Evolutionary conservation across 2,888 invertebrate species (phyloP), one percentile per base, ranked within the genome.

Genomic region (Auanema freiburgensis): DNA sequence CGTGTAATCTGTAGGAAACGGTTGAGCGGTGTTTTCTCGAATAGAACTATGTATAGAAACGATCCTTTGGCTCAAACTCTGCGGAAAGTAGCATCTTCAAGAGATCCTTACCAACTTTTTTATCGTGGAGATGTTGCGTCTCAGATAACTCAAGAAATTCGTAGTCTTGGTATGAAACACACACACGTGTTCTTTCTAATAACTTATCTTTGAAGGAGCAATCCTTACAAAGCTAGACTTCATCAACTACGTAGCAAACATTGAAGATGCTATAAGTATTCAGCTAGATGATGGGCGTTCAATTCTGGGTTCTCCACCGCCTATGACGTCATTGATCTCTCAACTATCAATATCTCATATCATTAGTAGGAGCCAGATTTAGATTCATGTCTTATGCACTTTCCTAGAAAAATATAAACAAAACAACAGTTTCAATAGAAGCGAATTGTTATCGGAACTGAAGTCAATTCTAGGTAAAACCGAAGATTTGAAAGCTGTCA

Each of bases 81-180:
- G 16, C 57, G 62, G 12, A 46, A 43, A 10, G 33, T 62, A 18
- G 62, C 62, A 3, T 42, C 25, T 16, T 62, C 62, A 1, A 23
- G 57, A 14, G 62, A 62, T 40, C 62, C 62, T 12, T 64, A 66
- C 23, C 66, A 70, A 18, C 63, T 70, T 46, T 72, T 72, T 46
- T 72, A 72, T 54, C 57, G 59, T 10, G 72, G 72, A 14, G 53
- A 67, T 4, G 62, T 69, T 12, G 62, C 68, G 6, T 66, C 63
- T 33, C 55, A n/a, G 11, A 63, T 72, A 23, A 65, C 65, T 6
- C 56, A 58, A 12, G 72, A 72, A 40, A 72, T 72, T 64, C 69
- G 65, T 49, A 66, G 24, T 23, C 41, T 66, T 40, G 69, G 69
- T 61, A 24, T 14, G 40, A 8, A 11, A 12, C 24, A 56, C 14